Evolutionary conservation across 37 sponge, comb jelly and placozoan species (phyloP), one percentile per base, ranked within the genome.

Genomic region (Geodia barretti): DNA sequence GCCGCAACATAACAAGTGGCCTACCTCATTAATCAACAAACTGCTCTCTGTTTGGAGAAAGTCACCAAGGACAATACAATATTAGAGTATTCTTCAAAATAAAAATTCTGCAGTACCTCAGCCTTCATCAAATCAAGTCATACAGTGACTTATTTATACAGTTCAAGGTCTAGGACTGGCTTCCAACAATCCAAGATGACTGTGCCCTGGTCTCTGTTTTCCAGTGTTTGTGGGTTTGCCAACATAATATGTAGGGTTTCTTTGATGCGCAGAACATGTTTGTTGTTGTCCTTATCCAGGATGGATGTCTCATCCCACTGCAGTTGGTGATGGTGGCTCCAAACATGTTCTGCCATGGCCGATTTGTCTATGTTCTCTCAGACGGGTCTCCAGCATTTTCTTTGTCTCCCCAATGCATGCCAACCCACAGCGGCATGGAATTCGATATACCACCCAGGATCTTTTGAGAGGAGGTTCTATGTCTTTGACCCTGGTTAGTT

Each of bases 281-380:
- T 14, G 7, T 14, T 47, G 11, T 47, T 47, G 7, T 7, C 54
- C 54, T 47, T 7, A 7, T 47, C 54, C 7, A 47, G 54, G 7
- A 47, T 47, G 14, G 54, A 17, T 7, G 14, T 47, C 54, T 47
- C 54, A 47, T 47, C 54, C 54, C 54, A 47, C 14, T 7, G 11
- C 14, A 14, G 11, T 17, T 14, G 14, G 54, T 47, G 54, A 17
- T 47, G 54, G 11, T 47, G 11, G 7, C 11, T 14, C 54, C 54
- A 47, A 14, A 14, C 54, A 47, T 47, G 54, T 7, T 47, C 54
- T 47, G 54, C 54, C 7, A 47, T 47, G 14, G 54, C 54, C 14
- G 54, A 47, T 38, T 76, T 76, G 23, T 76, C 77, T 40, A 60
- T 76, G 77, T 32, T 76, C 77, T 62, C 61, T 76, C 21, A 76